Conservation (phyloP, 2,888 invertebrate species). For the Neuroscelio doddi region DNA sequence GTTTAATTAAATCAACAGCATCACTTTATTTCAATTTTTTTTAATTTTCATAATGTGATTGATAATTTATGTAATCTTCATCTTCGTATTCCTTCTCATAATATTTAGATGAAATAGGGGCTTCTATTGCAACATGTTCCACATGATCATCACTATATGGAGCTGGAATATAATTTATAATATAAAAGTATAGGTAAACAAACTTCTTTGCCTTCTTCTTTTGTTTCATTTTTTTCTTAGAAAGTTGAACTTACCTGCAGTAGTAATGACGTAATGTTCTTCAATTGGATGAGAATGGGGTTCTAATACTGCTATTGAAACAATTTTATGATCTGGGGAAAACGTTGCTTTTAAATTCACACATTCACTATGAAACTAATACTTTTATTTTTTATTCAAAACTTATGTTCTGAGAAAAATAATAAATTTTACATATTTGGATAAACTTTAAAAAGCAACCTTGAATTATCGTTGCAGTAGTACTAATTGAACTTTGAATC, state of each 20-base stretch:
- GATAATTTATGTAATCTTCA: conserved; percentile 46
- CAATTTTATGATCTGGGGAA: conserved; percentile 8
- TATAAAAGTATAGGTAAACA: no score
- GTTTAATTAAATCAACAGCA: conserved; percentile 27
- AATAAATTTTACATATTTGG: no score
- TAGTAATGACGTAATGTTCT: conserved; percentile 35
- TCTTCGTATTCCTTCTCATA: conserved; percentile 45
- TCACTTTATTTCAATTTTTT: conserved; percentile 2
- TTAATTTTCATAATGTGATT: conserved; percentile 23
- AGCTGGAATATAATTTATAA: conserved; percentile 48
- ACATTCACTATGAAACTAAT: no score
- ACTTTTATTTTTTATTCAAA: no score
- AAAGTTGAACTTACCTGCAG: conserved; percentile 32
- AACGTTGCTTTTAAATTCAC: neutral
- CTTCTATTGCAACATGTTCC: conserved; percentile 40
- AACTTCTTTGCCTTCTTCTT: neutral
- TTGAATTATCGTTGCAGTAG: no score
- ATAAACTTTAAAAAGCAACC: no score
- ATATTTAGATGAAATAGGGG: conserved; percentile 27
- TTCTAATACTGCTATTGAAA: neutral
- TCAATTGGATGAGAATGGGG: neutral
- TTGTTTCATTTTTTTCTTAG: conserved; percentile 2
- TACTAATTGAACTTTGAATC: no score
- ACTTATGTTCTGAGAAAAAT: no score
- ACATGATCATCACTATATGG: conserved; percentile 43